Conservation (phyloP, 2,797 vertebrate species). For the Hipposideros larvatus region DNA sequence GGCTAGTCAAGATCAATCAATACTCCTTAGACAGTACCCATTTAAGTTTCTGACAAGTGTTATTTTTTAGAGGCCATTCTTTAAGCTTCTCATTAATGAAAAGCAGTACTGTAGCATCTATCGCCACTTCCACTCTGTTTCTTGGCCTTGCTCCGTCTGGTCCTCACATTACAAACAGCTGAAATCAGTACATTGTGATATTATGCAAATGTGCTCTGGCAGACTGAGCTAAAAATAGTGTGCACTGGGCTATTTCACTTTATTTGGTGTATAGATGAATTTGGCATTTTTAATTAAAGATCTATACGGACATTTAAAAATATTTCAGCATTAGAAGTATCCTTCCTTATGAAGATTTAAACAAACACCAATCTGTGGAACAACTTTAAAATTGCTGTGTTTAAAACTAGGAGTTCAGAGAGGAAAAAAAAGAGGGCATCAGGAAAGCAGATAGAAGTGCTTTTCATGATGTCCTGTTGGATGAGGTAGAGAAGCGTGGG, state of each 20-base stretch:
- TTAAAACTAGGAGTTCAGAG: constrained; percentile 26
- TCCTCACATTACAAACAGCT: constrained; percentile 76
- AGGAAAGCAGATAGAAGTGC: constrained; percentile 1
- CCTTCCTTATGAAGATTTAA: constrained; percentile 22
- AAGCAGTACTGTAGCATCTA: constrained; percentile 53
- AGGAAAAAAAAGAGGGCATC: background rate
- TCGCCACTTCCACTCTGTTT: constrained; percentile 64
- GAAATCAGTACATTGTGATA: constrained; percentile 80
- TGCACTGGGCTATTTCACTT: constrained; percentile 64
- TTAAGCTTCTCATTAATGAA: constrained; percentile 74
- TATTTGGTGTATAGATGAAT: constrained; percentile 65
- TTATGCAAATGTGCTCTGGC: constrained; percentile 73
- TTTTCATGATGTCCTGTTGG: constrained; percentile 53
- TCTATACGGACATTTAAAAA: constrained; percentile 17
- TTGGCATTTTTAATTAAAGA: constrained; percentile 60
- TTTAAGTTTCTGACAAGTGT: constrained; percentile 68
- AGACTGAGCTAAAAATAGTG: constrained; percentile 81
- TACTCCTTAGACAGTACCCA: constrained; percentile 75
- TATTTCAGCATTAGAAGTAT: constrained; percentile 38
- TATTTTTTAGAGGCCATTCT: constrained; percentile 60
- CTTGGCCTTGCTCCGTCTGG: constrained; percentile 64
- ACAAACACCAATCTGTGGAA: constrained; percentile 23
- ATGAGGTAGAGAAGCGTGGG: constrained; percentile 35
- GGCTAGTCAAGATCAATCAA: constrained; percentile 78
- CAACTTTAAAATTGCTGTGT: constrained; percentile 22